These are phyloP conservation scores for Knipowitschia caucasica DNA, from an alignment of 2,797 vertebrate genomes.

Conservation along the genomic window DNA sequence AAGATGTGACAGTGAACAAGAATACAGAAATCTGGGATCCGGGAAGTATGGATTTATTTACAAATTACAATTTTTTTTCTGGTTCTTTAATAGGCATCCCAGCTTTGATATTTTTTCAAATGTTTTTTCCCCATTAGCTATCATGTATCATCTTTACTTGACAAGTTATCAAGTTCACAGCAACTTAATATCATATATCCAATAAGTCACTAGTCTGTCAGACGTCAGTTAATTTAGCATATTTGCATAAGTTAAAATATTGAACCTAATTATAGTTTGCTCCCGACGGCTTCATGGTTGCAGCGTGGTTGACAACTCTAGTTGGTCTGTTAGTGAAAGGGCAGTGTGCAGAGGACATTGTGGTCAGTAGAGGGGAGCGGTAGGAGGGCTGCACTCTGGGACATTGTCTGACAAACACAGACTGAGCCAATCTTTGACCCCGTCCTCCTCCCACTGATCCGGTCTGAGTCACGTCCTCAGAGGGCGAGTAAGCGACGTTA, in stretches of 20 bases:
- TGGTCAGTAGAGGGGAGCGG: neutral
- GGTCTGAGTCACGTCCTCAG: conserved; percentile 5
- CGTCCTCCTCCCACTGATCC: conserved; percentile 9
- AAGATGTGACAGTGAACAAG: too few species aligned
- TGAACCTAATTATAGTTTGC: neutral
- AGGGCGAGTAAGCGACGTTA: conserved; percentile 5
- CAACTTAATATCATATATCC: too few species aligned
- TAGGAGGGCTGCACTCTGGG: neutral
- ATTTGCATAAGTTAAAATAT: too few species aligned
- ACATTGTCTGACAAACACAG: conserved; percentile 41
- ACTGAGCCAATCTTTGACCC: conserved; percentile 55
- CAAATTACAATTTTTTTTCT: too few species aligned
- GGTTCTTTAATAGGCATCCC: too few species aligned
- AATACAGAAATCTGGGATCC: too few species aligned
- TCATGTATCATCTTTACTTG: too few species aligned
- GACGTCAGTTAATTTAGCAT: too few species aligned
- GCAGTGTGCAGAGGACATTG: conserved; percentile 2
- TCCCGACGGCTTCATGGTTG: conserved; percentile 5
- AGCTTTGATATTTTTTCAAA: too few species aligned
- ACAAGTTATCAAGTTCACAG: too few species aligned
- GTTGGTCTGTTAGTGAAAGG: conserved; percentile 9
- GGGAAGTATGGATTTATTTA: too few species aligned
- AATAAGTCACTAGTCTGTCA: neutral
- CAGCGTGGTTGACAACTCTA: conserved; percentile 24
- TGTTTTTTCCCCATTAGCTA: too few species aligned